Conservation (phyloP, 2,113 vertebrate genomes). For the Myodes glareolus region DNA sequence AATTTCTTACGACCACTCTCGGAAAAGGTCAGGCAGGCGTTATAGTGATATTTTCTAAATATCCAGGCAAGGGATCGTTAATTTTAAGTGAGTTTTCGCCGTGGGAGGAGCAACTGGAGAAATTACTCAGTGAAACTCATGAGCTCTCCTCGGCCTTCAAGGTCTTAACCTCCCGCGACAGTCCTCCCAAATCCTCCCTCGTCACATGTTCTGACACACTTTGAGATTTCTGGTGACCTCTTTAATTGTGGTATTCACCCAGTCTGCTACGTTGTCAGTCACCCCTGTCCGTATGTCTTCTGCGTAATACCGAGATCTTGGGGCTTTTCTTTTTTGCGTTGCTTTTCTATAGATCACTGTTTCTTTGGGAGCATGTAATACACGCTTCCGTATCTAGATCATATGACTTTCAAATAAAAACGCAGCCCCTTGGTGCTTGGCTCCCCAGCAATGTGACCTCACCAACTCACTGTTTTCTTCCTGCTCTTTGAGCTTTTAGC, state of each 20-base stretch:
- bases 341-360: neutral
- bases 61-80: neutral
- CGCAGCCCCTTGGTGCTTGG: neutral
- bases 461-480: neutral
- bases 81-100: neutral
- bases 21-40: neutral
- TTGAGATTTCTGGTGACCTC: neutral
- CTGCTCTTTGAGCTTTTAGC: neutral
- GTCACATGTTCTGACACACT: neutral
- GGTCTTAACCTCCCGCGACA: neutral
- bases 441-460: neutral
- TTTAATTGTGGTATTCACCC: neutral
- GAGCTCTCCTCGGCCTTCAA: neutral
- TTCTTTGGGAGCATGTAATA: neutral
- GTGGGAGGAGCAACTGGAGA: slow-evolving; percentile 17
- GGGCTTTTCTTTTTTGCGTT: neutral
- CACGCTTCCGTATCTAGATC: neutral
- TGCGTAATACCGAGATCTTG: neutral
- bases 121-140: neutral
- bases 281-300: neutral
- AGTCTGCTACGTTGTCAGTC: neutral
- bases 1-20: neutral
- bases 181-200: neutral
- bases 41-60: neutral
- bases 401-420: neutral